Conservation (phyloP, 2,888 invertebrate species). For the Tetrapedia diversipes region DNA sequence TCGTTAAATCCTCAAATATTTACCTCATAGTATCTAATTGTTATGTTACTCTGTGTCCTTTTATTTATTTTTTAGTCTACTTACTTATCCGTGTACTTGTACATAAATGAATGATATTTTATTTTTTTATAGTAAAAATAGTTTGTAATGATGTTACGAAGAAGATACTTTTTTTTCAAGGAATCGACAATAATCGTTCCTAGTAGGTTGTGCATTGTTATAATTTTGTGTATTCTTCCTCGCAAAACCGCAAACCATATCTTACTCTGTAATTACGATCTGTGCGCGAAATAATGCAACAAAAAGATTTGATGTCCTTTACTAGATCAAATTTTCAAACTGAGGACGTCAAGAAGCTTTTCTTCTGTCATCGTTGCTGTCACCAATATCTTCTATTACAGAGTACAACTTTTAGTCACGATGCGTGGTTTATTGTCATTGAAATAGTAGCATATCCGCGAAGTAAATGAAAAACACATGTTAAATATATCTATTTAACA, state of each 20-base stretch:
- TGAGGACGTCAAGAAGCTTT: slow-evolving; percentile 20
- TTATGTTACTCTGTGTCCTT: background rate
- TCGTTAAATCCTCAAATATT: background rate
- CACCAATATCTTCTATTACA: slow-evolving; percentile 53
- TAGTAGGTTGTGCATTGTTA: slow-evolving; percentile 36
- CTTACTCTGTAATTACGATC: slow-evolving; percentile 61
- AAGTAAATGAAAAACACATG: slow-evolving; percentile 52
- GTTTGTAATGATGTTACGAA: slow-evolving; percentile 3
- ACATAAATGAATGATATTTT: background rate
- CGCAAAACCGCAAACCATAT: slow-evolving; percentile 63
- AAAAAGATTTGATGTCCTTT: slow-evolving; percentile 21
- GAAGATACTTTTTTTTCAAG: slow-evolving; percentile 32
- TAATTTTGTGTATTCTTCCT: slow-evolving; percentile 59
- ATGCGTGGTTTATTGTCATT: slow-evolving; percentile 51
- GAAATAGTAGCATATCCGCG: slow-evolving; percentile 59
- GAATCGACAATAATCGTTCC: slow-evolving; percentile 59
- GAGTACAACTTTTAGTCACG: slow-evolving; percentile 58
- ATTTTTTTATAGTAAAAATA: slow-evolving; percentile 5
- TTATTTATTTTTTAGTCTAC: background rate
- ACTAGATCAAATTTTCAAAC: background rate
- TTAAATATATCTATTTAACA: slow-evolving; percentile 70
- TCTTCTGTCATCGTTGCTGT: slow-evolving; percentile 31
- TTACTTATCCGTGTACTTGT: background rate
- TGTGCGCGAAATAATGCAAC: slow-evolving; percentile 31
- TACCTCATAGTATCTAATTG: background rate